Evolutionary conservation across 2,888 invertebrate genomes (phyloP), one percentile per base, ranked within the genome.

Genomic region (Oxycera nigricornis): DNA sequence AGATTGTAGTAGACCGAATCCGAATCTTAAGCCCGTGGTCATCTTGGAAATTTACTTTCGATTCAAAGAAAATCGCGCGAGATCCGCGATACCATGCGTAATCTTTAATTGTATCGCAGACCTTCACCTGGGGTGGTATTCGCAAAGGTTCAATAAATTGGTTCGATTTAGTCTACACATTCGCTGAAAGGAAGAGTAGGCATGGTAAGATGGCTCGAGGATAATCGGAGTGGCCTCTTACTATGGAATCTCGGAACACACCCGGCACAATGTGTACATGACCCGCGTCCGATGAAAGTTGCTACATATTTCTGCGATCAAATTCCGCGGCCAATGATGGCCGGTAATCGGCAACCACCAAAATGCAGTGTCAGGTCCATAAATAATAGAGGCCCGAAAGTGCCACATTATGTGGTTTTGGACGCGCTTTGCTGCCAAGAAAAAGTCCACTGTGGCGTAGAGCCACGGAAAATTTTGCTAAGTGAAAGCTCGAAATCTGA

Each of bases 401-500:
- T 31, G 61, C 61, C 31, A n/a, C 7, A 28, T 61, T 30, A 17
- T 3, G 30, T 61, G 30, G 28, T 17, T 20, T 61, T 61, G 61
- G 31, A 7, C 9, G 17, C 28, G 31, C n/a, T 55, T 22, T 31
- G 20, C n/a, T 3, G 14, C 4, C 46, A 17, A 46, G 3, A 28
- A 31, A 61, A 31, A 61, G 7, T 61, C 61, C 14, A 26, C 61
- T 20, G 20, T 31, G 17, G 17, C 26, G 17, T 61, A 2, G n/a
- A n/a, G 11, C 24, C 41, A 24, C 35, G 17, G 24, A 24, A 65
- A 39, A 39, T 39, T n/a, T 65, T 7, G 65, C 39, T 65, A 39
- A 65, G 65, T 65, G 65, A 65, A 65, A 65, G 65, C 65, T 30
- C 24, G 30, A 46, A 46, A 46, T 3, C 11, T 46, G 46, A 65